A percentile compares a stretch with the other conserved stretches of the same genome.
Evolutionary conservation across 2,797 vertebrate species (phyloP).

Genomic region (Microctenopoma steveboyesi): DNA sequence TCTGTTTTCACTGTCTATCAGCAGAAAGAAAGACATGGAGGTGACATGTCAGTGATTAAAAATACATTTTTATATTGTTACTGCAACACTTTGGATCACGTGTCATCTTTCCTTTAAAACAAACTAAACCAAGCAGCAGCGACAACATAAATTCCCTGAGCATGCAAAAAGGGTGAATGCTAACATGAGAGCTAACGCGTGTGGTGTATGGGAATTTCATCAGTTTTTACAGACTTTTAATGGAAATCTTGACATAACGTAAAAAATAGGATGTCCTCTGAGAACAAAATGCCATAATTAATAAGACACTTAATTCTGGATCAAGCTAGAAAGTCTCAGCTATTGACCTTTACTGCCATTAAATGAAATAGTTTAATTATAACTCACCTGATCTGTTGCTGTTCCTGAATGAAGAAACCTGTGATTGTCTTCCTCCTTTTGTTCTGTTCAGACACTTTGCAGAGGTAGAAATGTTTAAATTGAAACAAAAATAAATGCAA

Average conservation of each 20-base stretch:
- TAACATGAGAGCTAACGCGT: neutral
- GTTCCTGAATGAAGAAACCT: constrained; percentile 2
- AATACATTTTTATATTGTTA: neutral
- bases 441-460: neutral
- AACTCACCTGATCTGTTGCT: constrained; percentile 8
- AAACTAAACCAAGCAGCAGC: too few relatives aligned
- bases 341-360: too few relatives aligned
- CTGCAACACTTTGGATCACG: too few relatives aligned
- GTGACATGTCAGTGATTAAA: neutral
- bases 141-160: too few relatives aligned
- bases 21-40: neutral
- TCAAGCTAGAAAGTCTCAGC: too few relatives aligned
- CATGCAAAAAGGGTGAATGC: too few relatives aligned
- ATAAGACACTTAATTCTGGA: too few relatives aligned
- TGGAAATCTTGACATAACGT: neutral
- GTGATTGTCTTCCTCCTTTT: neutral
- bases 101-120: too few relatives aligned
- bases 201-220: neutral
- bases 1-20: constrained; percentile 15
- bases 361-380: too few relatives aligned
- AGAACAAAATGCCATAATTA: too few relatives aligned
- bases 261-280: neutral
- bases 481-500: neutral
- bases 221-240: too few relatives aligned
- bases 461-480: neutral